phyloP scores from a whole-genome alignment of 2,797 vertebrate species.

The Gobionotothen gibberifrons region DNA sequence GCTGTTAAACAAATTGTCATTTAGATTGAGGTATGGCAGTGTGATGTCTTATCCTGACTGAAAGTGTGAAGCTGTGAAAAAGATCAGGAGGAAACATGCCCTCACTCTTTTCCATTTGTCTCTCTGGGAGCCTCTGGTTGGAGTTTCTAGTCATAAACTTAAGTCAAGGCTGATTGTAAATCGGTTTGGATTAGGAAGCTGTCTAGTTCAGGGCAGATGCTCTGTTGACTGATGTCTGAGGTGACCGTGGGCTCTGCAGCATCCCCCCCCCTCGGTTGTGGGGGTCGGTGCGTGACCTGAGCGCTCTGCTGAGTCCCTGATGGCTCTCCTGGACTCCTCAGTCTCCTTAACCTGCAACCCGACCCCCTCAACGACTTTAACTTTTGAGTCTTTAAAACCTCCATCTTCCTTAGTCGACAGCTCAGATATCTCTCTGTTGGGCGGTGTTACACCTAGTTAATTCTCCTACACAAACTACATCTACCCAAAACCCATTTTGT shows the following conservation, averaged over 20 bases:
- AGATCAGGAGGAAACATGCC: conserved; percentile 53
- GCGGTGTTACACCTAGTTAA: background rate
- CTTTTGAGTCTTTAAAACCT: conserved; percentile 51
- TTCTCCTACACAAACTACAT: conserved; percentile 5
- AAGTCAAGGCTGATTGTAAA: conserved; percentile 55
- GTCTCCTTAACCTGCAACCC: conserved; percentile 63
- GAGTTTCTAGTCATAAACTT: conserved; percentile 58
- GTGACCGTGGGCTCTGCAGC: conserved; percentile 33
- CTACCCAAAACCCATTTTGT: background rate
- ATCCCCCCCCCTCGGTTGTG: background rate
- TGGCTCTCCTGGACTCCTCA: conserved; percentile 54
- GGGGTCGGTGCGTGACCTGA: conserved; percentile 52
- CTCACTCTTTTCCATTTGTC: conserved; percentile 55
- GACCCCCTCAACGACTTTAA: conserved; percentile 58
- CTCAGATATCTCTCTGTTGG: conserved; percentile 48
- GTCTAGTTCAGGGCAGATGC: conserved; percentile 51
- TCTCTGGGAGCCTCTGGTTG: conserved; percentile 44
- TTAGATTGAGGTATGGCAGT: conserved; percentile 15
- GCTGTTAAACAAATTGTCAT: conserved; percentile 15
- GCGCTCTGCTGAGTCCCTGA: conserved; percentile 42
- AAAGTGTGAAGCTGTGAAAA: conserved; percentile 56
- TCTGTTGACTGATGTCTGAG: conserved; percentile 43
- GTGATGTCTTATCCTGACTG: conserved; percentile 46
- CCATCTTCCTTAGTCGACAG: conserved; percentile 35
- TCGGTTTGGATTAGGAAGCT: conserved; percentile 58